Base-by-base conservation (phyloP, 2,797 vertebrate genomes). In the Dermochelys coriacea region DNA sequence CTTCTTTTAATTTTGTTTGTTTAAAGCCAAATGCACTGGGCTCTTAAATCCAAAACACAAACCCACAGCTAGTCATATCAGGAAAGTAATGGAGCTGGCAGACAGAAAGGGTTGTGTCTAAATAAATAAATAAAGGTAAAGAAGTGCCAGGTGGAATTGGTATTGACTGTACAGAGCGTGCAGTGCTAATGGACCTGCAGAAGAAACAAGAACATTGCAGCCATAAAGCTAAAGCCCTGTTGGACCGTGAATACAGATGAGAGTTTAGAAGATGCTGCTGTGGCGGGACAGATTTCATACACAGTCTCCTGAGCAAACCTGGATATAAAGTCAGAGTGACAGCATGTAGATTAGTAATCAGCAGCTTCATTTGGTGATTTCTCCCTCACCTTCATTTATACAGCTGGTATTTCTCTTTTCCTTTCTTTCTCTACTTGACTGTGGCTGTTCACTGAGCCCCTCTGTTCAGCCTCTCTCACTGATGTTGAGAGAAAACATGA, bases 191-290 rank as follows among this genome's bases (percentile, higher is more conserved):
- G 93, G 94, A 86, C 92, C 92, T n/a, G 31, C 25, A 86, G 94
- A 93, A 97, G 96, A 95, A 94, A 93, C 27, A 57, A 93, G 96
- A 95, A 93, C 87, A 89, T 75, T 85, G 90, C 92, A 91, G 92
- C 85, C 59, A 78, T 95, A 87, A 97, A 97, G 91, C 25, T 59
- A 89, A 94, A 94, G 82, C 55, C 82, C 51, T 51, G 54, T 91
- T 4, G 68, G 0, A 8, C 93, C 86, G 79, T 96, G 97, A 96
- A 96, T 96, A 94, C 91, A 95, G 94, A 97, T 97, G 86, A 93
- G 93, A 75, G 55, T 51, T 23, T 74, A 86, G 77, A 90, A 31
- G 89, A 0, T 51, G 50, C 59, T 45, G 82, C 12, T 90, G 85
- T 94, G 52, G 82, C 51, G 8, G 37, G 47, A 5, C 14, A 87